phyloP scores from a whole-genome alignment of 2,888 invertebrate species.

The Branchipolynoe longqiensis region DNA sequence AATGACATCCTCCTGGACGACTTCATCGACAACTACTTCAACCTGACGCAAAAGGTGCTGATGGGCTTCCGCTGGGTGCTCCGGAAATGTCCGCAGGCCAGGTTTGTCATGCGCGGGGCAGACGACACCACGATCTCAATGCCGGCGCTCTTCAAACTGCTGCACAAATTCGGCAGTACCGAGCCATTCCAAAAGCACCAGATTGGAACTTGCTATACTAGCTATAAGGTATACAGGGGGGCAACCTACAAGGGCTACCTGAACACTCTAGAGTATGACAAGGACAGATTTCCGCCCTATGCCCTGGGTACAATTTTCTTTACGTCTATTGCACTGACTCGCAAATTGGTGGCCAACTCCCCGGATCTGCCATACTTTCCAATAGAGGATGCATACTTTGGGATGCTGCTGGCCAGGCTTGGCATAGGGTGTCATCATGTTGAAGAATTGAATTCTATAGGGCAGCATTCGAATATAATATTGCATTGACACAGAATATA shows the following conservation, averaged over 20 bases:
- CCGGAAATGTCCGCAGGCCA: not conserved
- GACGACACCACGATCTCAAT: constrained; percentile 5
- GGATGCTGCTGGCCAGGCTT: not conserved
- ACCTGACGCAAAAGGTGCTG: constrained; percentile 15
- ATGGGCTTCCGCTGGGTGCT: constrained; percentile 21
- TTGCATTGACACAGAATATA: too few relatives aligned
- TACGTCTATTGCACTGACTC: not conserved
- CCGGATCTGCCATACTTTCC: not conserved
- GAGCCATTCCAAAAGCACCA: constrained; percentile 21
- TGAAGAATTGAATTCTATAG: not conserved
- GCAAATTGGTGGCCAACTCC: not conserved
- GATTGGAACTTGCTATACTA: not conserved
- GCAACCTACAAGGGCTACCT: not conserved
- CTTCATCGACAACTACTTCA: constrained; percentile 22
- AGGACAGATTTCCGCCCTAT: constrained; percentile 1
- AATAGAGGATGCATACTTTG: constrained; percentile 28
- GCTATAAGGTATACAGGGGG: not conserved
- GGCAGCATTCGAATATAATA: too few relatives aligned
- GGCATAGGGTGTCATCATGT: constrained; percentile 22
- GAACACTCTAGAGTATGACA: constrained; percentile 2
- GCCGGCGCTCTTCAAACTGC: not conserved
- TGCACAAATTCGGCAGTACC: not conserved
- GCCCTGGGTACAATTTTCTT: not conserved
- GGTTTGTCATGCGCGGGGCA: not conserved
- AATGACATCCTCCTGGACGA: constrained; percentile 14